Base-by-base conservation (phyloP, 2,113 vertebrate genomes). In the Entelurus aequoreus region DNA sequence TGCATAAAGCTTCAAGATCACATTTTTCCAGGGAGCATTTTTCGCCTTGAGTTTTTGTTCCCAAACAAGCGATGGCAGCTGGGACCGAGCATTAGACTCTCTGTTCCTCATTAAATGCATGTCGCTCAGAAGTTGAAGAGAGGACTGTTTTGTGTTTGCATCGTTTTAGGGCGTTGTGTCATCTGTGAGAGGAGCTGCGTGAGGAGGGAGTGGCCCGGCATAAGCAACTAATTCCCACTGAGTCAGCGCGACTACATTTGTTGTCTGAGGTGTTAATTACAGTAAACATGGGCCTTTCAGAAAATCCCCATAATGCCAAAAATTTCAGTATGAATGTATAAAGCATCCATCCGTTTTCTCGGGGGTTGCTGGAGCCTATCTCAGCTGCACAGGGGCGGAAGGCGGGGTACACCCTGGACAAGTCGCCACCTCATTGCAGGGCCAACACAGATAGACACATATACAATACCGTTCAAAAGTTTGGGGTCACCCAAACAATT, bases 21-120 rank as follows among this genome's bases (percentile, higher is more conserved):
- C 37, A 12, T 48, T 62, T 11, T 65, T 63, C 58, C 12, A 42
- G 40, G 8, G 3, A 42, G 10, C 40, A 42, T 9, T 9, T 42
- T 46, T 58, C 65, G 58, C 21, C 63, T 50, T 46, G 46, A 64
- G 65, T 66, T 50, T 6, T 48, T 63, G 71, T 82, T 70, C 35
- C 80, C 62, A 68, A 82, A 79, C 80, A 75, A 80, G 68, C 75
- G 78, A 81, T 47, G 57, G 60, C 49, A 75, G 74, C 83, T 70
- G 70, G 77, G 79, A 71, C 73, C 65, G 66, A 67, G 49, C 60
- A 44, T 54, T 55, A 65, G 69, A 75, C 63, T 68, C 60, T 74
- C 80, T 87, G 84, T 36, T 84, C 78, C 69, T 80, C 47, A 87
- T 87, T 82, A 82, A 64, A 49, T 6, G 7, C 5, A 16, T 76